A percentile compares a stretch with the other conserved stretches of the same genome.
Conservation (phyloP, 2,797 vertebrate genomes). For the Apogon talboti region DNA sequence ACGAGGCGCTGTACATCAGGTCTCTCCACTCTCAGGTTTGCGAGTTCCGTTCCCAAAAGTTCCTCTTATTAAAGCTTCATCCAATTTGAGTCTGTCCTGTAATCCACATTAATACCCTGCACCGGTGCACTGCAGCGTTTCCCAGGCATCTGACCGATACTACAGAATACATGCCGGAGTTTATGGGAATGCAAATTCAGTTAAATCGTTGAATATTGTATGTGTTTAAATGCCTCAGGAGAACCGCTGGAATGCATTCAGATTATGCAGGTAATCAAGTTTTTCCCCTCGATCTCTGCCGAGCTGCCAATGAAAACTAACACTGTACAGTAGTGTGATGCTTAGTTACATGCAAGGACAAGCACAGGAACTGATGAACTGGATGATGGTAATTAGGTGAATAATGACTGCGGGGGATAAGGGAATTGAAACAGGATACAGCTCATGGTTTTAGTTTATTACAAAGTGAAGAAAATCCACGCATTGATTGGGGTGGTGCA, state of each 20-base stretch:
- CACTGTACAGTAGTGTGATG: conserved; percentile 12
- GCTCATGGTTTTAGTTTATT: conserved; percentile 49
- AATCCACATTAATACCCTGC: conserved; percentile 37
- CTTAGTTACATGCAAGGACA: conserved; percentile 27
- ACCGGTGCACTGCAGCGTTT: conserved; percentile 24
- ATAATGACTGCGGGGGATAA: conserved; percentile 50
- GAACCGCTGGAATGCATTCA: conserved; percentile 5
- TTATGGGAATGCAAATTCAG: conserved; percentile 16
- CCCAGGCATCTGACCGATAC: conserved; percentile 32
- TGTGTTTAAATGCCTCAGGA: conserved; percentile 24
- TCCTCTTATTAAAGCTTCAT: conserved; percentile 18
- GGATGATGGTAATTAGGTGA: conserved; percentile 60
- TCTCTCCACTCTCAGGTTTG: not conserved
- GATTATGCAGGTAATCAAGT: conserved; percentile 21
- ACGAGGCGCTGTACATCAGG: conserved; percentile 6
- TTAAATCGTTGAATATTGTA: conserved; percentile 24
- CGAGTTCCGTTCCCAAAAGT: conserved; percentile 5
- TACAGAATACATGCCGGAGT: conserved; percentile 11
- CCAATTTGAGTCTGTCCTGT: conserved; percentile 29
- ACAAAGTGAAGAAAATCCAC: conserved; percentile 40
- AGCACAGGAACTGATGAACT: conserved; percentile 40
- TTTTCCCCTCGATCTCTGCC: not conserved
- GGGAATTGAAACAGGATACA: conserved; percentile 57
- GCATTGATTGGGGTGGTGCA: not conserved
- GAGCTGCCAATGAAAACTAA: conserved; percentile 13